Base-by-base conservation (phyloP, 1,140 invertebrate genomes). In the Ostrea denselamellosa region DNA sequence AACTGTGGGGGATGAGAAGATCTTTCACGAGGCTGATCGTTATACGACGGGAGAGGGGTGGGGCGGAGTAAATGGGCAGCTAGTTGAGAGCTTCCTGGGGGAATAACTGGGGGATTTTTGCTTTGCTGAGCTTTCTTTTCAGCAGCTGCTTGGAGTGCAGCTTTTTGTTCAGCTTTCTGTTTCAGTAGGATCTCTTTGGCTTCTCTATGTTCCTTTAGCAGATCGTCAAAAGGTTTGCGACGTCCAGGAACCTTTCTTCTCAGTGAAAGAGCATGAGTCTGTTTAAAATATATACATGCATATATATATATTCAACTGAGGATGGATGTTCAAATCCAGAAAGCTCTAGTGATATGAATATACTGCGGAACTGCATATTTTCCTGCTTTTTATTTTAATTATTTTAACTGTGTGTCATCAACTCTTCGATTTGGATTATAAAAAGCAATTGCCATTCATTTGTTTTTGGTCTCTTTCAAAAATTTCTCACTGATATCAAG, bases 191-290 rank as follows among this genome's bases (percentile, higher is more conserved):
- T 91, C 87, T 95, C 94, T 89, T 94, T 94, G 8, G 93, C 96
- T 56, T 97, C 97, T 68, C 96, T 95, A 93, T 98, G 97, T 88
- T 97, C 97, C 5, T 96, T 96, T 68, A 98, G 95, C 34, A 98
- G 95, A 71, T 97, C 96, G 94, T 98, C 97, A 95, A 98, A 98
- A 44, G 96, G 95, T 94, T 97, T 97, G 81, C 96, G 96, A 51
- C 97, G 95, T 0, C 97, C 97, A 71, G 95, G 92, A n/a, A 98
- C 97, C 14, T 96, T 96, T 87, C 97, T 94, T 68, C 97, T 95
- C 84, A 97, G 91, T 44, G 97, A 97, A 84, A 98, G 95, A 8
- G 97, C 96, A 95, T 98, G 97, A 19, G 97, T 97, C 95, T 95
- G 89, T 71, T 93, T 92, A 86, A 87, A 87, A 85, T 82, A 87